A percentile compares a stretch with the other conserved stretches of the same genome.
phyloP scores from a whole-genome alignment of 2,888 invertebrate genomes.

The Corythucha ciliata region DNA sequence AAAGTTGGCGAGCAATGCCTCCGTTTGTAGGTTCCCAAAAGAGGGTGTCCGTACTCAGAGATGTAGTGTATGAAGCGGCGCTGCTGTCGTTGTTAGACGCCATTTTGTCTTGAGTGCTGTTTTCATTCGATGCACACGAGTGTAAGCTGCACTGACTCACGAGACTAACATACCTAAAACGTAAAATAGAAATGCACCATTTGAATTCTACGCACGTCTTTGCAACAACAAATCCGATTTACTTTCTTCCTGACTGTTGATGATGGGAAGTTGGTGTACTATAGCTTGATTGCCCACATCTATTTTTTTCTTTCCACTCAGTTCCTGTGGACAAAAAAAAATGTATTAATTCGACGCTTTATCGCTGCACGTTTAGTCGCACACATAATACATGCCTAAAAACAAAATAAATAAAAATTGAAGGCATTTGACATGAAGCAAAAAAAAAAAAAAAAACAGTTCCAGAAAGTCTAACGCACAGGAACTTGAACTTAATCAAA shows the following conservation, averaged over 20 bases:
- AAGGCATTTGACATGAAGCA: neutral
- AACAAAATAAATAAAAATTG: no score
- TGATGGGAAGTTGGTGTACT: conserved; percentile 23
- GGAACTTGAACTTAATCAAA: no score
- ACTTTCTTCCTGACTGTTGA: conserved; percentile 26
- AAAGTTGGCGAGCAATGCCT: conserved; percentile 33
- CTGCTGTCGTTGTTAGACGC: conserved; percentile 55
- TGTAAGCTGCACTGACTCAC: conserved; percentile 73
- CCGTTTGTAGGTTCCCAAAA: conserved; percentile 51
- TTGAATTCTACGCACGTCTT: neutral
- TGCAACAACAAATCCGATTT: neutral
- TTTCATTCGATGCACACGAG: conserved; percentile 64
- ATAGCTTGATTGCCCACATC: conserved; percentile 21
- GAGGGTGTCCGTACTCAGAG: conserved; percentile 74
- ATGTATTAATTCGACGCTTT: neutral
- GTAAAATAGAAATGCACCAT: neutral
- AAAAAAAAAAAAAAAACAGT: neutral
- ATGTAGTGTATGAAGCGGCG: conserved; percentile 71
- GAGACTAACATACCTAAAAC: conserved; percentile 40
- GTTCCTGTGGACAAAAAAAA: conserved; percentile 17
- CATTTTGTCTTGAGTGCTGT: conserved; percentile 31
- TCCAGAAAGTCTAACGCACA: no score
- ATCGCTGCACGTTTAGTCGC: no score
- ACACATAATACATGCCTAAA: no score
- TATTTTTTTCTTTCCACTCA: conserved; percentile 26